Evolutionary conservation across 2,888 invertebrate species (phyloP).

Genomic region (Callinectes sapidus): DNA sequence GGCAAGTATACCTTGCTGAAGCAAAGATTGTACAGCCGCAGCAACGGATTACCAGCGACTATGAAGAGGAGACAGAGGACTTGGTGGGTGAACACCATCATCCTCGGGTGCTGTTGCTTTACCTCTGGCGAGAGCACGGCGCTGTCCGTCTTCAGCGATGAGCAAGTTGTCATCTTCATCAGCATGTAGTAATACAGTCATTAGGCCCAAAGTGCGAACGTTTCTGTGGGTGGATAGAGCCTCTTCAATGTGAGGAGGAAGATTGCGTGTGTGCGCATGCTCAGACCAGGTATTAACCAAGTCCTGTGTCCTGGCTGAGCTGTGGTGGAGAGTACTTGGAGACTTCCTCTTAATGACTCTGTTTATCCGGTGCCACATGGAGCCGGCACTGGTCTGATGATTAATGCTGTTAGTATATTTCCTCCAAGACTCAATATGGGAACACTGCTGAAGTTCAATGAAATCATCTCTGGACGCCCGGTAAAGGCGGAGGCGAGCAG

Average conservation of each 20-base stretch:
- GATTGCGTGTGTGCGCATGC: background rate
- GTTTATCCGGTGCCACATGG: slow-evolving; percentile 42
- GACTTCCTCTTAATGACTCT: slow-evolving; percentile 35
- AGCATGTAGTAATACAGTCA: background rate
- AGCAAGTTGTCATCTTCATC: background rate
- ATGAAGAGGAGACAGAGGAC: too few relatives aligned
- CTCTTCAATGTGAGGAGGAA: slow-evolving; percentile 3
- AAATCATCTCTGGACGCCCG: slow-evolving; percentile 34
- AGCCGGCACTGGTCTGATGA: slow-evolving; percentile 34
- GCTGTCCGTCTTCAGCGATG: background rate
- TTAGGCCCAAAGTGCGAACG: background rate
- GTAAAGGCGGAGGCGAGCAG: slow-evolving; percentile 23
- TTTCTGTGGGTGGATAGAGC: background rate
- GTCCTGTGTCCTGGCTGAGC: background rate
- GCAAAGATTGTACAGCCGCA: too few relatives aligned
- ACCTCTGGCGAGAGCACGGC: background rate
- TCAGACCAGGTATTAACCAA: slow-evolving; percentile 15
- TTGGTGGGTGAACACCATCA: background rate
- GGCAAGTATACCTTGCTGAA: too few relatives aligned
- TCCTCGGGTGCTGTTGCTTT: background rate
- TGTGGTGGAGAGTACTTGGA: slow-evolving; percentile 36
- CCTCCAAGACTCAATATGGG: slow-evolving; percentile 23
- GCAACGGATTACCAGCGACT: too few relatives aligned
- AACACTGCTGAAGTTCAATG: slow-evolving; percentile 29
- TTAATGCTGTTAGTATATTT: slow-evolving; percentile 38